phyloP scores from a whole-genome alignment of 2,113 vertebrate species.

The Atractosteus spatula region DNA sequence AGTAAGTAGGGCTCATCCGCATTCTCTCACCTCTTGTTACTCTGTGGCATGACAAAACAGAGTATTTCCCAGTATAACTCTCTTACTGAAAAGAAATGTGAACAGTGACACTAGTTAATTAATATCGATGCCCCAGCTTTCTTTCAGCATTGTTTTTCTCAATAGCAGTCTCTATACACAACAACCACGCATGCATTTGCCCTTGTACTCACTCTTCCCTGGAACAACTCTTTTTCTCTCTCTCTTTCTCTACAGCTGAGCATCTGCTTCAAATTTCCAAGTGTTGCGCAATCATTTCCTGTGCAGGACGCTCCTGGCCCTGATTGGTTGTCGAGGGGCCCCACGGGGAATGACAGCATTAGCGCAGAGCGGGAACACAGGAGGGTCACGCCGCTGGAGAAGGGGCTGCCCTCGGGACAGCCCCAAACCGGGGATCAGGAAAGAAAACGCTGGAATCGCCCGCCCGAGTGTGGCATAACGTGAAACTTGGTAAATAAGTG shows the following conservation, averaged over 20 bases:
- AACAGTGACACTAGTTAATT: too few relatives aligned
- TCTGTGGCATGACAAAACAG: too few relatives aligned
- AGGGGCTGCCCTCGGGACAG: background rate
- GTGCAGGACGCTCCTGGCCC: background rate
- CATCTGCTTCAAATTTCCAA: slow-evolving; percentile 17
- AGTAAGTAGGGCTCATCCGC: too few relatives aligned
- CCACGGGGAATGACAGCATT: slow-evolving; percentile 6
- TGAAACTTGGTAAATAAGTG: background rate
- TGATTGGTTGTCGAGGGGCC: background rate
- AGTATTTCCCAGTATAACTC: too few relatives aligned
- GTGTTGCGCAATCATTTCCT: slow-evolving; percentile 8
- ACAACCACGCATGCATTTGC: too few relatives aligned
- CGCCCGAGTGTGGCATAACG: background rate
- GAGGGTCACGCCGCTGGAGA: background rate
- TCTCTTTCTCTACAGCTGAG: background rate
- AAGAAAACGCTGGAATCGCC: background rate
- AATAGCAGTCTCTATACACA: too few relatives aligned
- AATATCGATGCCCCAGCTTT: too few relatives aligned
- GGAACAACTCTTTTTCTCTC: background rate
- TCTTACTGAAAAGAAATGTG: too few relatives aligned
- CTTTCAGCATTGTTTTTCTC: too few relatives aligned
- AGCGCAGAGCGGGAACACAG: background rate
- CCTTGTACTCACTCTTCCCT: background rate
- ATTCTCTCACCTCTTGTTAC: too few relatives aligned
- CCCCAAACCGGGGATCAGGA: background rate